phyloP scores from a whole-genome alignment of 53 echinoderm and acorn worm genomes.

The Actinopyga echinites region DNA sequence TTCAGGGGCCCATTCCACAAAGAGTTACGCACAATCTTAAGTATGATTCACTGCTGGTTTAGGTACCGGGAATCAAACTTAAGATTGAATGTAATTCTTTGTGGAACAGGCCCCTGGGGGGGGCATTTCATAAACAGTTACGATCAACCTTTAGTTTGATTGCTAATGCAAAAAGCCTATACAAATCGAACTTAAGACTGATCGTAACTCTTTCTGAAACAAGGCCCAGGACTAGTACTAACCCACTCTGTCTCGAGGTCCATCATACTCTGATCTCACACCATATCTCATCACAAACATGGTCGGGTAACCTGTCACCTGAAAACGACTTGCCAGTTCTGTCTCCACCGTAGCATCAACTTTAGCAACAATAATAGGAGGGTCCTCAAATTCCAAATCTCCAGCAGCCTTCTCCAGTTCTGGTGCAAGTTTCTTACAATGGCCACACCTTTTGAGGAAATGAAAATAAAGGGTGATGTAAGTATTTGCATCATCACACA shows the following conservation, averaged over 20 bases:
- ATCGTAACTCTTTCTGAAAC: too few species aligned
- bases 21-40: too few species aligned
- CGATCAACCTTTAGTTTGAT: too few species aligned
- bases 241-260: constrained; percentile 86
- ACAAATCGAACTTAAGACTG: too few species aligned
- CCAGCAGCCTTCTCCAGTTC: constrained; percentile 80
- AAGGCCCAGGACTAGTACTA: background rate
- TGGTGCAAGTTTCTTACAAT: constrained; percentile 90
- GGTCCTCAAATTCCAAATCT: constrained; percentile 53
- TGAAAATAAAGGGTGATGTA: background rate
- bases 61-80: too few species aligned
- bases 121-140: too few species aligned
- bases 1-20: too few species aligned
- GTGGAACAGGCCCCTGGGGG: too few species aligned
- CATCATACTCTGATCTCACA: constrained; percentile 83
- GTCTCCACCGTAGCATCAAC: constrained; percentile 82
- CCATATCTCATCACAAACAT: constrained; percentile 90
- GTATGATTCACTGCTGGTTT: too few species aligned
- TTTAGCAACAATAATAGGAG: constrained; percentile 76
- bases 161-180: too few species aligned
- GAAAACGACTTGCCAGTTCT: constrained; percentile 64
- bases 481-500: too few species aligned
- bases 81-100: too few species aligned
- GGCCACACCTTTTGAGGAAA: constrained; percentile 76
- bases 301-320: constrained; percentile 88